Evolutionary conservation across 2,113 vertebrate species (phyloP).

Genomic region (Microcebus murinus): DNA sequence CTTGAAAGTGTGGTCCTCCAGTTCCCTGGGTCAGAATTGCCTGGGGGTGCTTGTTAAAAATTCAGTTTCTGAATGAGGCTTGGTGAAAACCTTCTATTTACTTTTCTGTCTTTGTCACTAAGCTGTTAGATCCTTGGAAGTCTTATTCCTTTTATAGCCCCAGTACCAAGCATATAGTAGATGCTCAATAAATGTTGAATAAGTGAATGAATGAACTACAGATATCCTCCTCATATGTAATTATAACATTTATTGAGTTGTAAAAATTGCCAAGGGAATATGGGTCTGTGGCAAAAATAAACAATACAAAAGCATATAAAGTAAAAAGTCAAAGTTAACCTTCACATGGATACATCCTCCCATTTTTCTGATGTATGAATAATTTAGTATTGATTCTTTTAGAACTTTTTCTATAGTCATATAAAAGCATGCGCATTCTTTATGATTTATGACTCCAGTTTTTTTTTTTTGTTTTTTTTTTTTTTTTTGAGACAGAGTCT

Average conservation of each 20-base stretch:
- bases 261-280: background rate
- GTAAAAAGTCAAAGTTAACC: background rate
- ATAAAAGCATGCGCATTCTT: background rate
- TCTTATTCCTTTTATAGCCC: background rate
- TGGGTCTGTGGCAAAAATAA: background rate
- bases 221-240: background rate
- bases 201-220: background rate
- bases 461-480: too few species aligned
- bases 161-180: background rate
- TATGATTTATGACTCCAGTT: background rate
- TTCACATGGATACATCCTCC: background rate
- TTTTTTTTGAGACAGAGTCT: background rate
- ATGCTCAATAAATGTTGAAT: background rate
- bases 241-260: background rate
- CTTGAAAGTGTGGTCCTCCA: background rate
- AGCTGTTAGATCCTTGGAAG: background rate
- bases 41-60: background rate
- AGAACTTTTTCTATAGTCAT: background rate
- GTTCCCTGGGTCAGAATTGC: background rate
- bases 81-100: background rate
- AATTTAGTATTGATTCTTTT: background rate
- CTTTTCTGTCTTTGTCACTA: background rate
- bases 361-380: background rate
- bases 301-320: background rate
- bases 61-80: background rate